Evolutionary conservation across 2,888 invertebrate genomes (phyloP).

Genomic region (Brenthis ino): DNA sequence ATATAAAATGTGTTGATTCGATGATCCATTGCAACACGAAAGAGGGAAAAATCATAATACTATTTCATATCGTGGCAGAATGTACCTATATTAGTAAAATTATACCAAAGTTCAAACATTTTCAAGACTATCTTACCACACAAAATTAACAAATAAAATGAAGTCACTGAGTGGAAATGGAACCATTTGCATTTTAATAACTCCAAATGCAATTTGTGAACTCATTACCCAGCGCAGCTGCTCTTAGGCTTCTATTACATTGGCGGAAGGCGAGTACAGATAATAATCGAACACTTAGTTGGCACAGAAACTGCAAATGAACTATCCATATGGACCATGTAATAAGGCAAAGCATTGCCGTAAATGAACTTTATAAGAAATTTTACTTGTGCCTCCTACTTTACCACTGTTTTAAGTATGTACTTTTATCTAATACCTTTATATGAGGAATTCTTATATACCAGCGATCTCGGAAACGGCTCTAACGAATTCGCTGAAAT

Average conservation of each 20-base stretch:
- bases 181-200: conserved; percentile 36
- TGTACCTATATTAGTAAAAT: not conserved
- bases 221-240: conserved; percentile 33
- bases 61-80: not conserved
- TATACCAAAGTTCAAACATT: not conserved
- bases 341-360: conserved; percentile 1
- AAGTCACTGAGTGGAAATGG: conserved; percentile 17
- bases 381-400: not conserved
- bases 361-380: not conserved
- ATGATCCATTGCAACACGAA: too few species aligned
- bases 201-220: conserved; percentile 35
- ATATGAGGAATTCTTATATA: too few species aligned
- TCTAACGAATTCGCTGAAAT: too few species aligned
- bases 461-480: too few species aligned
- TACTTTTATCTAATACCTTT: not conserved
- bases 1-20: too few species aligned
- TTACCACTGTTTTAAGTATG: not conserved
- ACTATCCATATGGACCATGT: conserved; percentile 1
- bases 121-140: not conserved
- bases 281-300: conserved; percentile 20
- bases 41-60: too few species aligned
- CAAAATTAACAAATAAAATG: conserved; percentile 22
- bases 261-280: conserved; percentile 5
- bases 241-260: conserved; percentile 18
- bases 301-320: conserved; percentile 20